These are phyloP conservation scores for Scartelaos histophorus DNA, from an alignment of 2,113 vertebrate species.

Conservation along the genomic window DNA sequence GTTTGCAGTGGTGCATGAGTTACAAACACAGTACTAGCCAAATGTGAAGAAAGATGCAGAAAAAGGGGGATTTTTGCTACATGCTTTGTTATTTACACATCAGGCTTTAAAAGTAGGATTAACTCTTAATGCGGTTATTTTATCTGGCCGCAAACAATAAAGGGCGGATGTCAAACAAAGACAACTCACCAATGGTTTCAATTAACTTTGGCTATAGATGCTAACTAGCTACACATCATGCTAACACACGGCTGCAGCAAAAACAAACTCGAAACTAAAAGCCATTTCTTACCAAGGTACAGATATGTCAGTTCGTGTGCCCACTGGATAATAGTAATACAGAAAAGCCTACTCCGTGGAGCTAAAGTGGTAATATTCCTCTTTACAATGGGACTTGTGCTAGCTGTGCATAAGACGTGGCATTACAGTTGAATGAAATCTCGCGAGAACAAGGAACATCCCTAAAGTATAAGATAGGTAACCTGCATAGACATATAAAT, in stretches of 20 bases:
- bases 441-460: conserved; percentile 50
- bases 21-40: neutral
- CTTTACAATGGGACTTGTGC: conserved; percentile 14
- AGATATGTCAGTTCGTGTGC: neutral
- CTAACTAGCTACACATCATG: conserved; percentile 27
- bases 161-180: conserved; percentile 14
- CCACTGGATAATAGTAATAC: neutral
- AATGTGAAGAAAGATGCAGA: neutral
- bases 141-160: conserved; percentile 30
- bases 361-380: conserved; percentile 1
- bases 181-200: neutral
- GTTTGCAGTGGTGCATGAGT: neutral
- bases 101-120: neutral
- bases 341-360: neutral
- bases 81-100: neutral
- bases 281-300: conserved; percentile 31
- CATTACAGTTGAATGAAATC: conserved; percentile 53
- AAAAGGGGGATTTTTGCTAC: neutral
- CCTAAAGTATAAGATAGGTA: neutral
- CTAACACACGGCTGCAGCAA: conserved; percentile 28
- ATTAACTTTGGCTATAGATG: conserved; percentile 11
- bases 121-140: neutral
- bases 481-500: too few species aligned
- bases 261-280: neutral
- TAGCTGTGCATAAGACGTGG: conserved; percentile 66